A percentile compares a stretch with the other conserved stretches of the same genome.
phyloP scores from a whole-genome alignment of 2,113 vertebrate species.

The Puffinus mauretanicus region DNA sequence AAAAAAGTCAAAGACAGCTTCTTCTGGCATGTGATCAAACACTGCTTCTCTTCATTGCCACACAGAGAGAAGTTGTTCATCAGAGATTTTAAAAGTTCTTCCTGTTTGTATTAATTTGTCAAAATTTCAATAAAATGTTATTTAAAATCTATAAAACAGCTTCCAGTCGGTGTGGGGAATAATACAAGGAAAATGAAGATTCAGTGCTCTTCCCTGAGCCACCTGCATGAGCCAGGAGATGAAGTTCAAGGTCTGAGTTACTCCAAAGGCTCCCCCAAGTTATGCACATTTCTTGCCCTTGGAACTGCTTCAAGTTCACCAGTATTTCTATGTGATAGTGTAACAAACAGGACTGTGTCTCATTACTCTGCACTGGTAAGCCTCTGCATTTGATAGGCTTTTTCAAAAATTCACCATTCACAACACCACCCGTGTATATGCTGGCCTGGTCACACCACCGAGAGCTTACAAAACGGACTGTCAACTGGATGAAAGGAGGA shows the following conservation, averaged over 20 bases:
- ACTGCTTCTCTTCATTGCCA: neutral
- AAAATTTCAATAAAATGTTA: neutral
- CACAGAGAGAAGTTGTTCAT: neutral
- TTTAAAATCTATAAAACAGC: neutral
- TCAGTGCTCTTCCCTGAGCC: neutral
- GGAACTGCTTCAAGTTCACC: neutral
- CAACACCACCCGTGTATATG: neutral
- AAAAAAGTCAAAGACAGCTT: neutral
- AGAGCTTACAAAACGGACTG: neutral
- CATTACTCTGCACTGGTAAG: neutral
- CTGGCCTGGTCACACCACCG: neutral
- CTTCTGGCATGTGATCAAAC: neutral
- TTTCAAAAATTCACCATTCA: neutral
- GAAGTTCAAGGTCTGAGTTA: neutral
- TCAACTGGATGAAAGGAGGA: neutral
- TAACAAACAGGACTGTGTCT: neutral
- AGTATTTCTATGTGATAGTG: accelerated
- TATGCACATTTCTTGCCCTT: neutral
- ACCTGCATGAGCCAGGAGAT: neutral
- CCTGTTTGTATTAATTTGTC: neutral
- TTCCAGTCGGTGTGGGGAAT: neutral
- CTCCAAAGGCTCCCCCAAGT: neutral
- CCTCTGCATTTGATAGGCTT: neutral
- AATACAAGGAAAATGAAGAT: neutral
- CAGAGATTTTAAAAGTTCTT: neutral